phyloP scores from a whole-genome alignment of 2,113 vertebrate genomes.

The Cyphomyrus discorhynchus region DNA sequence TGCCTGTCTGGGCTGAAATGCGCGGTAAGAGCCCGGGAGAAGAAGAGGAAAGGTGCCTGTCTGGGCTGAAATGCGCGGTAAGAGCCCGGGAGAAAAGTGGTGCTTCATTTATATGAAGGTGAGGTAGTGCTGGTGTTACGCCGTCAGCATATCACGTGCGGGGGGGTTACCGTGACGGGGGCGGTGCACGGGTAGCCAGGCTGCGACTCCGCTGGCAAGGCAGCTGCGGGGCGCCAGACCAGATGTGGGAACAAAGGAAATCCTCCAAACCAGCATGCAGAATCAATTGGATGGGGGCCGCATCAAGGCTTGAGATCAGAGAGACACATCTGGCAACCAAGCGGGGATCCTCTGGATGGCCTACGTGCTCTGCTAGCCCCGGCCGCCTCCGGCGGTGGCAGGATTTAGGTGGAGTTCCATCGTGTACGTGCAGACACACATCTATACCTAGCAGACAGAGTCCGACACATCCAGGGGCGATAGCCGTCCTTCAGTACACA shows the following conservation, averaged over 20 bases:
- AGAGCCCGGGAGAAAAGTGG: background rate
- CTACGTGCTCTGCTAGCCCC: background rate
- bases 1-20: too few relatives aligned
- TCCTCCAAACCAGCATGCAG: background rate
- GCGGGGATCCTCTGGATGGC: background rate
- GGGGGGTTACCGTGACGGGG: background rate
- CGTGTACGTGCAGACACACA: background rate
- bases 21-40: too few relatives aligned
- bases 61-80: constrained; percentile 41
- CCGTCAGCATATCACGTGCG: background rate
- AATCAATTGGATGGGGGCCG: background rate
- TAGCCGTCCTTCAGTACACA: constrained; percentile 5
- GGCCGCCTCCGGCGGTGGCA: background rate
- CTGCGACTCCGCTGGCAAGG: background rate
- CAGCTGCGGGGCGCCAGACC: background rate
- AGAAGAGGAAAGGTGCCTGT: constrained; percentile 21
- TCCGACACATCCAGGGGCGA: background rate
- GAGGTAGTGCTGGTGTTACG: background rate
- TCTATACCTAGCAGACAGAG: background rate
- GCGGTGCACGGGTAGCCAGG: background rate
- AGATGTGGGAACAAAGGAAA: background rate
- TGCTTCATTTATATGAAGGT: background rate
- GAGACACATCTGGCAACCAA: background rate
- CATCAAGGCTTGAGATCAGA: background rate
- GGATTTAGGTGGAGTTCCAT: background rate